phyloP scores from a whole-genome alignment of 1,140 invertebrate genomes.

The Paralvinella palmiformis region DNA sequence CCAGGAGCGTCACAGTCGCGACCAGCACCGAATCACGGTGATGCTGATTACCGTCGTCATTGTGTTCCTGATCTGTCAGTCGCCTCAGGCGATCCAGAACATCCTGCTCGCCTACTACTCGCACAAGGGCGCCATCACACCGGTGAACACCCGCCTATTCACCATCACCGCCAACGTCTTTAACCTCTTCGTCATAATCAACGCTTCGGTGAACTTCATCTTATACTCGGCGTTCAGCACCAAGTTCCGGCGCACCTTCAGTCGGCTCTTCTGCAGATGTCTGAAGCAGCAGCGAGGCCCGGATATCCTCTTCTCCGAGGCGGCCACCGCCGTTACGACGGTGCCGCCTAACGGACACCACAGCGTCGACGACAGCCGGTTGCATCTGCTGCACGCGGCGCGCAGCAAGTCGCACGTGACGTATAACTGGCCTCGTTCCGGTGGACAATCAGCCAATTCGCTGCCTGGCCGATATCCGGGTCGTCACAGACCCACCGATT shows the following conservation, averaged over 20 bases:
- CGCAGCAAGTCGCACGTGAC: background rate
- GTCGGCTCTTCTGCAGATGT: conserved; percentile 59
- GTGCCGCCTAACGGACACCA: background rate
- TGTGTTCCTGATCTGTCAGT: conserved; percentile 20
- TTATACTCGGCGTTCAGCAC: conserved; percentile 71
- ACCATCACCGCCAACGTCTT: conserved; percentile 64
- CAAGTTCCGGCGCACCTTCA: conserved; percentile 68
- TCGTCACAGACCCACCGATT: no score
- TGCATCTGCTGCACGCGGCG: background rate
- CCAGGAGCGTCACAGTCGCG: background rate
- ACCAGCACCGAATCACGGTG: conserved; percentile 18
- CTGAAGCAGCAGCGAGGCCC: conserved; percentile 3
- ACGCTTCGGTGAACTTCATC: conserved; percentile 69
- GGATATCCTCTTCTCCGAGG: conserved; percentile 17
- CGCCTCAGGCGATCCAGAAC: conserved; percentile 20
- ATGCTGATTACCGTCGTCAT: conserved; percentile 22
- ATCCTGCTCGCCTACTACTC: background rate
- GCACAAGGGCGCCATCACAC: background rate
- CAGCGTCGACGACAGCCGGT: background rate
- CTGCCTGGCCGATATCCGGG: no score
- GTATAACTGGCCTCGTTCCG: background rate
- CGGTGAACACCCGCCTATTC: background rate
- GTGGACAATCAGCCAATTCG: no score
- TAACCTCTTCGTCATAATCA: conserved; percentile 65
- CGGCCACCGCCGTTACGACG: conserved; percentile 2